These are phyloP conservation scores for Tromatobia lineatoria DNA, from an alignment of 2,888 invertebrate species.

Conservation along the genomic window DNA sequence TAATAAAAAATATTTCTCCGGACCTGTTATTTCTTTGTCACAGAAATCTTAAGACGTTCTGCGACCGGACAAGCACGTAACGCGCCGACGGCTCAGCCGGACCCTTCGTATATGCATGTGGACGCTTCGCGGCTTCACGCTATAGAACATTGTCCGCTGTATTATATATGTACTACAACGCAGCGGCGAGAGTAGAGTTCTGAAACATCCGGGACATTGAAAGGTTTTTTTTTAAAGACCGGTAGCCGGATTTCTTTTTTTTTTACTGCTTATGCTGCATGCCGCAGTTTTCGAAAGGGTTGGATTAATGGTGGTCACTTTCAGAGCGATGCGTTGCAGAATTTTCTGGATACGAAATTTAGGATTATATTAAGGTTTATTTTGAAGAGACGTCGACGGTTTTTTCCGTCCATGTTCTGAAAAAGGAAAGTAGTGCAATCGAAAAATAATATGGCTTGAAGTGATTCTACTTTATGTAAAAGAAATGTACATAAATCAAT, in stretches of 20 bases:
- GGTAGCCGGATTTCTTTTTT: slow-evolving; percentile 13
- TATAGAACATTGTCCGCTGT: slow-evolving; percentile 1
- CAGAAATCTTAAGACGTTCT: slow-evolving; percentile 54
- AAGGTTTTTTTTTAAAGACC: slow-evolving; percentile 30
- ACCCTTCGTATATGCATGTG: slow-evolving; percentile 19
- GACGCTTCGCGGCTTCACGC: slow-evolving; percentile 35
- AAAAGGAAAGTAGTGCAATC: too few species aligned
- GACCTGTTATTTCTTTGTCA: slow-evolving; percentile 32
- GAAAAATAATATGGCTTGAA: too few species aligned
- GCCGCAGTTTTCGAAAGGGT: neutral
- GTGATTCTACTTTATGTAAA: too few species aligned
- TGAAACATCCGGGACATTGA: slow-evolving; percentile 65
- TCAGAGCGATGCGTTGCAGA: neutral
- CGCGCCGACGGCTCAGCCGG: slow-evolving; percentile 29
- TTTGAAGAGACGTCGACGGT: too few species aligned
- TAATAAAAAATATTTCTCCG: slow-evolving; percentile 20
- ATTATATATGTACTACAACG: slow-evolving; percentile 27
- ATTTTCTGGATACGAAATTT: too few species aligned
- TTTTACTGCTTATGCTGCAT: neutral
- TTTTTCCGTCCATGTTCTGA: too few species aligned
- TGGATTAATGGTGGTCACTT: neutral
- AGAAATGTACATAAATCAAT: too few species aligned
- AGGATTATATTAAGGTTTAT: too few species aligned
- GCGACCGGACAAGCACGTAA: slow-evolving; percentile 60
- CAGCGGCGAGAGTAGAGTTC: slow-evolving; percentile 7